Evolutionary conservation across 2,888 invertebrate species (phyloP).

Genomic region (Petrophora chlorosata): DNA sequence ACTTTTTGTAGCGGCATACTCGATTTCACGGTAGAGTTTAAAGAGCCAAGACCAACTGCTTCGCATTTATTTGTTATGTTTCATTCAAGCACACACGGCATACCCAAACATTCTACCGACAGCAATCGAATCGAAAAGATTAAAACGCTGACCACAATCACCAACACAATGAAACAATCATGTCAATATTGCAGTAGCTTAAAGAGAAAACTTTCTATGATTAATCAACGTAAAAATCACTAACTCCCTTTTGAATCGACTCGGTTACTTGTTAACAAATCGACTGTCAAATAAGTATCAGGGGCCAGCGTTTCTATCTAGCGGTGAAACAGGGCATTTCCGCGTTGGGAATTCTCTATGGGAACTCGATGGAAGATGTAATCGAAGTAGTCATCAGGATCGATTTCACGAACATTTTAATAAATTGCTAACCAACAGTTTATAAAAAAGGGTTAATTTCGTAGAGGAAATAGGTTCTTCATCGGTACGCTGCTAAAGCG

Average conservation of each 20-base stretch:
- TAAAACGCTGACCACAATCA: slow-evolving; percentile 11
- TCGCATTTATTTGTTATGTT: too few species aligned
- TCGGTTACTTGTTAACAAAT: slow-evolving; percentile 33
- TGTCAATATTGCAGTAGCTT: slow-evolving; percentile 22
- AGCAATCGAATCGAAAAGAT: slow-evolving; percentile 1
- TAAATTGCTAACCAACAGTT: too few species aligned
- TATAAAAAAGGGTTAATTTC: too few species aligned
- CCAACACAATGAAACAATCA: slow-evolving; percentile 17
- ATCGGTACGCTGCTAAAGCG: too few species aligned
- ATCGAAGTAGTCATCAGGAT: slow-evolving; percentile 16
- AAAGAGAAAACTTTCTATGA: slow-evolving; percentile 24
- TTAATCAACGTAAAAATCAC: slow-evolving; percentile 28
- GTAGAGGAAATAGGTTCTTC: too few species aligned
- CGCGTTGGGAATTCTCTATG: slow-evolving; percentile 30
- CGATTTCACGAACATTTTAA: too few species aligned
- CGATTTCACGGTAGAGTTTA: too few species aligned
- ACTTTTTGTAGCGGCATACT: too few species aligned
- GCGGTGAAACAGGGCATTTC: slow-evolving; percentile 34
- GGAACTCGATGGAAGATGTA: slow-evolving; percentile 25
- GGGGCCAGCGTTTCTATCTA: slow-evolving; percentile 19
- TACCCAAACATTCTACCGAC: too few species aligned
- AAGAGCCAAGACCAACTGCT: too few species aligned
- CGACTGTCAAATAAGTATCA: slow-evolving; percentile 27
- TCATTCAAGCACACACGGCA: too few species aligned
- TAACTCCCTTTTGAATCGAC: slow-evolving; percentile 16